Percentiles rank a stretch among this genome's conserved stretches.
These are phyloP conservation scores for Netelia virgata DNA, from an alignment of 2,888 invertebrate species.

Conservation along the genomic window DNA sequence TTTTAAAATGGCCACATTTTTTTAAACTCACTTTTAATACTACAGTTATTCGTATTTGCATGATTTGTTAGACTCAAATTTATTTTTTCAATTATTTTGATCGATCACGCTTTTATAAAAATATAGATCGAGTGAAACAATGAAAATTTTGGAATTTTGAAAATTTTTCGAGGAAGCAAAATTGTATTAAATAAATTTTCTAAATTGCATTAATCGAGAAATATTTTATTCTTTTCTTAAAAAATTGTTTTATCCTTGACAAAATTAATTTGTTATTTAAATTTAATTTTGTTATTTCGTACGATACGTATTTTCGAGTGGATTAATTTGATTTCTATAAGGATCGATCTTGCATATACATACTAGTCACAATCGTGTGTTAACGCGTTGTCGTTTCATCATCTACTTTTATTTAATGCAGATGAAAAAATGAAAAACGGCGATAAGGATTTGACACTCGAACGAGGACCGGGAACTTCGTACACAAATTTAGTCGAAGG, in stretches of 20 bases:
- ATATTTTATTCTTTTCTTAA: neutral
- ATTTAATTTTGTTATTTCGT: neutral
- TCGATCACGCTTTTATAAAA: neutral
- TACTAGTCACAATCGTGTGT: no score
- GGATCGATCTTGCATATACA: no score
- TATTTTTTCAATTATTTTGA: neutral
- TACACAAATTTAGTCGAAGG: neutral
- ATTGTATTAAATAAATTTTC: neutral
- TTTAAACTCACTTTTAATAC: neutral
- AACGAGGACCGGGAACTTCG: no score
- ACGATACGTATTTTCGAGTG: no score
- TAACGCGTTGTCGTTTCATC: no score
- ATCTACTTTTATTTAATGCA: no score
- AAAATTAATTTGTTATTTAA: neutral
- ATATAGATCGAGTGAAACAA: neutral
- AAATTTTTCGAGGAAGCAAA: neutral
- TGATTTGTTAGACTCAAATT: neutral
- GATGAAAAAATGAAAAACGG: no score
- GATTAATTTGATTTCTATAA: no score
- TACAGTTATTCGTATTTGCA: neutral
- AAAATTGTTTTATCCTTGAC: neutral
- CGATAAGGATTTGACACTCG: no score
- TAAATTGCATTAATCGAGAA: neutral
- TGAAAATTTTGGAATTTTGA: neutral
- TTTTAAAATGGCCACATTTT: neutral